These are phyloP conservation scores for Catostylus mosaicus DNA, from an alignment of 30 jellyfish, hydroid and myxozoan genomes.

Conservation along the genomic window DNA sequence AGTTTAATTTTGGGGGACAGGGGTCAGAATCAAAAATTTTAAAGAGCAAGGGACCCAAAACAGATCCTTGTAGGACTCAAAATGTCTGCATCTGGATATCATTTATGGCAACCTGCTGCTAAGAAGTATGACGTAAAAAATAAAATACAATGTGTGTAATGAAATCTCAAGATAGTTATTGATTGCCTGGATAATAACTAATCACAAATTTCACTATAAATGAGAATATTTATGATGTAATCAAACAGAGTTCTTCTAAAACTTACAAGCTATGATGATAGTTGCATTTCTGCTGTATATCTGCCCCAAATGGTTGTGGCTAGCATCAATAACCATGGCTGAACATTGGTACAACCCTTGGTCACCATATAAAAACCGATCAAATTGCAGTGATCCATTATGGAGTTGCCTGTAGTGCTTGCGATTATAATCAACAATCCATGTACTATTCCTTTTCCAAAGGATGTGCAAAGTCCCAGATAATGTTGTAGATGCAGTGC, in stretches of 20 bases:
- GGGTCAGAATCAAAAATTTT: too few relatives aligned
- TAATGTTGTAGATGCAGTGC: slow-evolving; percentile 65
- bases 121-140: too few relatives aligned
- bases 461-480: slow-evolving; percentile 51
- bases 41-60: too few relatives aligned
- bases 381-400: slow-evolving; percentile 68
- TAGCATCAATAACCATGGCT: slow-evolving; percentile 42
- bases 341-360: slow-evolving; percentile 80
- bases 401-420: slow-evolving; percentile 61
- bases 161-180: too few relatives aligned
- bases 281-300: slow-evolving; percentile 68
- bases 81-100: too few relatives aligned
- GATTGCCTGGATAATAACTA: too few relatives aligned
- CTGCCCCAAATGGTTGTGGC: slow-evolving; percentile 53
- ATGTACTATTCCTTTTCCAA: slow-evolving; percentile 63
- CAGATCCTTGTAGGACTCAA: too few relatives aligned
- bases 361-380: slow-evolving; percentile 51
- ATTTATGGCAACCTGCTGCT: too few relatives aligned
- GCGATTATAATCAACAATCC: slow-evolving; percentile 60
- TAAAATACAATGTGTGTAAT: too few relatives aligned
- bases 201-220: too few relatives aligned
- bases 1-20: too few relatives aligned
- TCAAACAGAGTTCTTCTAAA: too few relatives aligned
- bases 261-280: slow-evolving; percentile 73
- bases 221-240: neutral